Evolutionary conservation across 1,140 invertebrate genomes (phyloP), one percentile per base, ranked within the genome.

Genomic region (Caenorhabditis tropicalis): DNA sequence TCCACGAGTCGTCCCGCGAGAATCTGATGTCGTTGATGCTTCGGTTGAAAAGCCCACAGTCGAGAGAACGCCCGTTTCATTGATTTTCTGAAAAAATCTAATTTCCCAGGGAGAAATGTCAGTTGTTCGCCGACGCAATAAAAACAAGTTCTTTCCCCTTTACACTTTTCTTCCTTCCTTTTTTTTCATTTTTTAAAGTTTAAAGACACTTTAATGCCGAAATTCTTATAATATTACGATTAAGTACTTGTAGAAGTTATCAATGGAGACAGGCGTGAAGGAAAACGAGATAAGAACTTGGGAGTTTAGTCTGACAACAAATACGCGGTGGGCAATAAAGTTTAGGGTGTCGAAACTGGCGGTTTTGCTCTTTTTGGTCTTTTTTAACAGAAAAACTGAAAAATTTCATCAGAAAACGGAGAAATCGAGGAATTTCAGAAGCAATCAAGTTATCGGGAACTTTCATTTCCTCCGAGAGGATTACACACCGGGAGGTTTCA

Each of bases 151-250:
- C 31, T 4, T 39, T 9, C 9, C 60, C 5, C 15, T n/a, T 16
- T 19, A 1, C 5, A 2, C 2, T 16, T 9, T 1, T 36, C 24
- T 70, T 9, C 60, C 60, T 16, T 21, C 16, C 49, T n/a, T 51
- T 51, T 51, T 36, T 70, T 36, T 36, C 60, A n/a, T 12, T 15
- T 9, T n/a, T 36, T 70, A 36, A 4, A 36, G 12, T 12, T 29
- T 58, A 6, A 39, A 70, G 9, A n/a, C 4, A 36, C 9, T 39
- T 36, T 9, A 33, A 70, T 19, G 6, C 9, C 9, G 31, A 65
- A 27, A 27, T 65, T 70, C 60, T 36, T n/a, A n/a, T 70, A 65
- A 65, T 65, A 36, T 36, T 70, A 36, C 60, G 60, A 70, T 70
- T 70, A 70, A 70, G 29, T 36, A 70, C 60, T 70, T 39, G 49